phyloP scores from a whole-genome alignment of 1,140 invertebrate genomes.

The Hylyphantes graminicola region DNA sequence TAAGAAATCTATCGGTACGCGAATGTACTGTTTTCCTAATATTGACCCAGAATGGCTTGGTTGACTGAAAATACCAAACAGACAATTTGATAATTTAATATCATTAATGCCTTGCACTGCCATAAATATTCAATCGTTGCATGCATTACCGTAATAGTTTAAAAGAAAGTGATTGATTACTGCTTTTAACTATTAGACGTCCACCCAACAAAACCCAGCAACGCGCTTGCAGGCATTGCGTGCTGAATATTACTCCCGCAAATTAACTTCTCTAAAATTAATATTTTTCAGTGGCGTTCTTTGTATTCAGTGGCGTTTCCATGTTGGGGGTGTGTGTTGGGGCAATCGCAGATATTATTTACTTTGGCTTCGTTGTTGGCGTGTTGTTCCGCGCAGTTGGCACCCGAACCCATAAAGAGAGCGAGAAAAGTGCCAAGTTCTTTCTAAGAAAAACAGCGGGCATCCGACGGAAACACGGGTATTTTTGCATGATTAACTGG shows the following conservation, averaged over 20 bases:
- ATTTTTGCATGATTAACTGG: conserved; percentile 3
- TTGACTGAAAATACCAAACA: too few relatives aligned
- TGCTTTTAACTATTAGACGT: too few relatives aligned
- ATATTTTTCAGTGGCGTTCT: conserved; percentile 11
- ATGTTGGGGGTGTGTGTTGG: conserved; percentile 4
- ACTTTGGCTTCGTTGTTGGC: neutral
- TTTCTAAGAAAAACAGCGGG: conserved; percentile 1
- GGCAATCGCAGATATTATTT: conserved; percentile 11
- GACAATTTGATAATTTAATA: too few relatives aligned
- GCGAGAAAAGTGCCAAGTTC: neutral
- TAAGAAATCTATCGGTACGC: too few relatives aligned
- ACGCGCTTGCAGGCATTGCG: neutral
- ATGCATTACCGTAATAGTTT: too few relatives aligned
- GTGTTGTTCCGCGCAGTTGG: conserved; percentile 19
- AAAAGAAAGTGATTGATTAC: too few relatives aligned
- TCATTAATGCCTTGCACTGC: too few relatives aligned
- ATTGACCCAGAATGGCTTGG: too few relatives aligned
- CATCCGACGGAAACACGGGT: conserved; percentile 6
- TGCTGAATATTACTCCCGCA: neutral
- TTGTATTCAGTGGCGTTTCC: neutral
- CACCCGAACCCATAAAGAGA: neutral
- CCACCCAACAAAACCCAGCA: too few relatives aligned
- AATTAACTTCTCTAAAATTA: conserved; percentile 28
- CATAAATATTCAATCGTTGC: too few relatives aligned
- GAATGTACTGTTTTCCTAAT: too few relatives aligned